phyloP scores from a whole-genome alignment of 37 sponge, comb jelly and placozoan genomes.

The Oopsacas minuta region DNA sequence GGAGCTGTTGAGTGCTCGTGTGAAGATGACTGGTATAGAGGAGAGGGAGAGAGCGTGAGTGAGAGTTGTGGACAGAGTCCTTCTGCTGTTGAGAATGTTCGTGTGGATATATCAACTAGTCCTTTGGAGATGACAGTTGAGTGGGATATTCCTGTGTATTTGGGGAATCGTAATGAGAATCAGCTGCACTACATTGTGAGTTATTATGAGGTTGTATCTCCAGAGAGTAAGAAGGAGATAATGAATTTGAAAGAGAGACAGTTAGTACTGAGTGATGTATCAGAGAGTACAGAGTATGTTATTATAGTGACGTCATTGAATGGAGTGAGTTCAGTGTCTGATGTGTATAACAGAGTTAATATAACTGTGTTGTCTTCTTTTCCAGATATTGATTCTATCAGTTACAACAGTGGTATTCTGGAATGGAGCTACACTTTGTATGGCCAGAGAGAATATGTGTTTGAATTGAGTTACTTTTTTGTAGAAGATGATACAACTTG shows the following conservation, averaged over 20 bases:
- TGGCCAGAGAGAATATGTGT: background rate
- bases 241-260: background rate
- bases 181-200: background rate
- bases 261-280: background rate
- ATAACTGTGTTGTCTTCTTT: background rate
- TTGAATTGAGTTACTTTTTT: background rate
- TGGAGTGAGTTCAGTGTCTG: background rate
- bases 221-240: background rate
- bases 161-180: background rate
- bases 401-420: background rate
- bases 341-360: background rate
- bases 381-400: background rate
- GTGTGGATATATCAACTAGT: background rate
- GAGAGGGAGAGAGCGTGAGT: background rate
- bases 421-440: background rate
- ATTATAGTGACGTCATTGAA: background rate
- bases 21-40: background rate
- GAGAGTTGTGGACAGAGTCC: constrained; percentile 1
- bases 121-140: background rate
- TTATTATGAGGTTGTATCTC: background rate
- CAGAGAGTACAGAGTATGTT: background rate
- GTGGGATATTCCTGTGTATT: background rate
- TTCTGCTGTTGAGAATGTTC: background rate
- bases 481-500: too few species aligned
- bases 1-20: background rate